Base-by-base conservation (phyloP, 2,113 vertebrate species). In the Struthidea cinerea region DNA sequence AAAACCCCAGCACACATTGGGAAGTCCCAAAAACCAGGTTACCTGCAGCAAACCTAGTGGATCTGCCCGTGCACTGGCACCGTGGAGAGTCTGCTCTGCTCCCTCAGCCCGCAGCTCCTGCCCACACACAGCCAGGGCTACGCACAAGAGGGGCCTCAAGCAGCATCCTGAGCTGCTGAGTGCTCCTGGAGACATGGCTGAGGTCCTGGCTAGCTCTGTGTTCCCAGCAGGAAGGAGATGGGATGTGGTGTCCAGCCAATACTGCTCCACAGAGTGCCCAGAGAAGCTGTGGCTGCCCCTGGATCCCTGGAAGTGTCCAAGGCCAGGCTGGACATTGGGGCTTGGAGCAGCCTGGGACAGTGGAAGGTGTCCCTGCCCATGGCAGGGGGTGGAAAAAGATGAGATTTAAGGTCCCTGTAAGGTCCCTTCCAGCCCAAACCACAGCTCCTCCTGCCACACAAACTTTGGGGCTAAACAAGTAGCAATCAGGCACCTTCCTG, bases 1-100 rank as follows among this genome's bases (percentile, higher is more conserved):
- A 90, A 97, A 96, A 85, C 56, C 95, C 90, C 94, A 92, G 33
- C 39, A 79, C 11, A 0, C 11, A 5, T 3, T 61, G 93, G 95
- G 90, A 97, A 96, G 65, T 79, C 87, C 94, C 87, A 76, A 17
- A 12, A 7, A 41, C 33, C 42, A 44, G 10, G 19, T 76, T 84
- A 59, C 35, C 84, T 85, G 63, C 76, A 75, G 42, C 79, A 93
- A 56, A 30, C 6, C 35, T 32, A 21, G 15, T 23, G 39, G 61
- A 46, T 26, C 44, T 91, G 69, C 84, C 61, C 5, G 0, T 49
- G 44, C 73, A 70, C 15, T 5, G 44, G 83, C 71, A 57, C n/a
- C 0, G 0, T 23, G 46, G 32, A 87, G 64, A 78, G 32, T 13
- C 71, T 4, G 5, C 56, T 60, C 73, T 64, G 57, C 67, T 60